Conservation (phyloP, 2,797 vertebrate genomes). For the Clarias fuscus region DNA sequence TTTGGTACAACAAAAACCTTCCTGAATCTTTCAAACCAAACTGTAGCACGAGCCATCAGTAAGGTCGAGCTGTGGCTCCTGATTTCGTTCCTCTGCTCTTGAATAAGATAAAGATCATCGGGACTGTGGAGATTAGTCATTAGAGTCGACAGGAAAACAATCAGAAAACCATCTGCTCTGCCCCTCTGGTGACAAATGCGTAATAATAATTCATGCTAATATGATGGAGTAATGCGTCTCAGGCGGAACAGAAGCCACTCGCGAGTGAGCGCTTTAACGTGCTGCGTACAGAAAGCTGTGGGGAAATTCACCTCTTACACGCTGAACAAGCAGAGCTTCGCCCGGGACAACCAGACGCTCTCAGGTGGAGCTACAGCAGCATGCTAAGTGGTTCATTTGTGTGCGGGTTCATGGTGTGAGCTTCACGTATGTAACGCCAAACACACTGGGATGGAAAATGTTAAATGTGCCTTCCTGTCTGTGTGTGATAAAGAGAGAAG, state of each 20-base stretch:
- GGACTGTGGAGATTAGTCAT: background rate
- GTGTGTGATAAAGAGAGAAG: no score
- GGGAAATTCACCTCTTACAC: background rate
- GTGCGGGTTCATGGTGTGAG: background rate
- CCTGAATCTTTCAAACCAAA: background rate
- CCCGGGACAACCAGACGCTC: background rate
- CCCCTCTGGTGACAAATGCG: background rate
- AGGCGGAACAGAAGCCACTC: background rate
- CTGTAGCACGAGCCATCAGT: background rate
- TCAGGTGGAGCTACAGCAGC: background rate
- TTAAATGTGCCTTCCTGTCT: background rate
- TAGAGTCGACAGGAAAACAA: background rate
- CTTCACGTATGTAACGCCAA: background rate
- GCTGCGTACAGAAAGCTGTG: background rate
- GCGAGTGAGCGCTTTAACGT: background rate
- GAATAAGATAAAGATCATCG: background rate
- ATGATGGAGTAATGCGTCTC: background rate
- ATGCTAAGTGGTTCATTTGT: background rate
- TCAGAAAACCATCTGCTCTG: background rate
- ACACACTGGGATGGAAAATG: background rate
- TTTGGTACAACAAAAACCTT: background rate
- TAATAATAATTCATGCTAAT: background rate
- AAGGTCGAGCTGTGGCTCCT: background rate
- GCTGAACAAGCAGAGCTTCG: background rate
- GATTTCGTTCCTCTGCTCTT: background rate